These are phyloP conservation scores for Hyles euphorbiae DNA, from an alignment of 1,140 invertebrate genomes.

Conservation along the genomic window DNA sequence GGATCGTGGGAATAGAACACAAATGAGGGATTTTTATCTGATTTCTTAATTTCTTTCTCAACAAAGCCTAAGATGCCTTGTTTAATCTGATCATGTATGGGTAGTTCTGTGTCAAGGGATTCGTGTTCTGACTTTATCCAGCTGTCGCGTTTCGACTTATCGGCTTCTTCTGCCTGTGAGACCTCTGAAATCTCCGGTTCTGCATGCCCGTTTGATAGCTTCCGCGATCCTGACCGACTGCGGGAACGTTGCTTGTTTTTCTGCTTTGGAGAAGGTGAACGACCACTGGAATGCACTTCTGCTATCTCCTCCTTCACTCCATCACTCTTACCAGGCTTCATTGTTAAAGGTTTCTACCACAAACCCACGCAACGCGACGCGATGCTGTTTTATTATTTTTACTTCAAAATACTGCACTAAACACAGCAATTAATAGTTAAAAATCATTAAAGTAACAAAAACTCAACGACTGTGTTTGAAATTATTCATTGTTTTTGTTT, in stretches of 20 bases:
- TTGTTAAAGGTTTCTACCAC: conserved; percentile 25
- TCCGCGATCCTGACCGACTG: conserved; percentile 54
- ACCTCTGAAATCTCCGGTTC: conserved; percentile 27
- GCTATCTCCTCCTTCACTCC: conserved; percentile 62
- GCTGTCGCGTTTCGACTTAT: conserved; percentile 42
- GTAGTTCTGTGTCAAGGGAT: conserved; percentile 75
- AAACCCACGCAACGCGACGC: conserved; percentile 20
- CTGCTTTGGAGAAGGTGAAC: conserved; percentile 60
- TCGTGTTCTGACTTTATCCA: conserved; percentile 73
- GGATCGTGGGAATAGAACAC: conserved; percentile 72
- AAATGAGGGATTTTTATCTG: conserved; percentile 69
- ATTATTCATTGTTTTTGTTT: conserved; percentile 19
- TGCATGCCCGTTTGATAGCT: conserved; percentile 59
- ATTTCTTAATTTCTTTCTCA: conserved; percentile 77
- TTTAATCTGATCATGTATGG: conserved; percentile 76
- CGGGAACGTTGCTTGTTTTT: conserved; percentile 41
- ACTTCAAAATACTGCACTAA: not conserved
- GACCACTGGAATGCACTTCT: conserved; percentile 52
- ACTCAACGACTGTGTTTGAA: not conserved
- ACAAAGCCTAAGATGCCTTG: conserved; percentile 77
- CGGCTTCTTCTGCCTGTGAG: conserved; percentile 18
- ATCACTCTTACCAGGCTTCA: conserved; percentile 64
- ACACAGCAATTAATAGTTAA: no score
- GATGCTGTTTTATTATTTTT: conserved; percentile 1
- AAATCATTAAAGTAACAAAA: not conserved